Conservation (phyloP, 2,113 vertebrate genomes). For the Scomber japonicus region DNA sequence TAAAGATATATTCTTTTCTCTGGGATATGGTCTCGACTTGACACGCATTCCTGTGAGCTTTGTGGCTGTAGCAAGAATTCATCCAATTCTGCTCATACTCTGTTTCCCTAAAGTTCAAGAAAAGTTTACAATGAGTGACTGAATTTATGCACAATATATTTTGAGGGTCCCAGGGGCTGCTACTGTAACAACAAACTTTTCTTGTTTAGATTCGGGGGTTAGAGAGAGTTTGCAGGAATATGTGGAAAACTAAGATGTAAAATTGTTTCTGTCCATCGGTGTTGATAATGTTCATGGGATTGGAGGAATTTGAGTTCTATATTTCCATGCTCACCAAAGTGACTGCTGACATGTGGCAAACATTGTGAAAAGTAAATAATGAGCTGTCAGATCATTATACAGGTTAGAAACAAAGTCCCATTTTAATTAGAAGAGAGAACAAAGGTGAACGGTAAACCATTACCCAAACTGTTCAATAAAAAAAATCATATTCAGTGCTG, state of each 20-base stretch:
- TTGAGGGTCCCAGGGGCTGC: constrained; percentile 11
- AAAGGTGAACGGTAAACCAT: too few species aligned
- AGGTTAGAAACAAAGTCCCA: background rate
- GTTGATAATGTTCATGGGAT: background rate
- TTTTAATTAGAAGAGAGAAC: too few species aligned
- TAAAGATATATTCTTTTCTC: constrained; percentile 48
- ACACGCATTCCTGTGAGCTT: constrained; percentile 50
- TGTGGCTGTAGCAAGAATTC: constrained; percentile 38
- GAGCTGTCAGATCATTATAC: background rate
- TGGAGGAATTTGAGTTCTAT: background rate
- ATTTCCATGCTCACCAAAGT: background rate
- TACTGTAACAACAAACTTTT: constrained; percentile 4
- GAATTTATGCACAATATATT: constrained; percentile 28
- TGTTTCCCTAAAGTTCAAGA: constrained; percentile 57
- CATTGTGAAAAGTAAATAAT: background rate
- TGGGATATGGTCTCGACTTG: constrained; percentile 22
- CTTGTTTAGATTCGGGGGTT: constrained; percentile 7
- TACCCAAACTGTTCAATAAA: too few species aligned
- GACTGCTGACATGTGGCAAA: background rate
- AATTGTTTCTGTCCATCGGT: background rate
- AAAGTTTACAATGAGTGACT: constrained; percentile 57
- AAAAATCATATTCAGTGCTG: too few species aligned
- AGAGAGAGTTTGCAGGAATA: constrained; percentile 9
- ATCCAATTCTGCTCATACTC: constrained; percentile 25
- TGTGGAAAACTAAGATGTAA: background rate